These are phyloP conservation scores for Sipha flava DNA, from an alignment of 1,140 invertebrate genomes.

Conservation along the genomic window DNA sequence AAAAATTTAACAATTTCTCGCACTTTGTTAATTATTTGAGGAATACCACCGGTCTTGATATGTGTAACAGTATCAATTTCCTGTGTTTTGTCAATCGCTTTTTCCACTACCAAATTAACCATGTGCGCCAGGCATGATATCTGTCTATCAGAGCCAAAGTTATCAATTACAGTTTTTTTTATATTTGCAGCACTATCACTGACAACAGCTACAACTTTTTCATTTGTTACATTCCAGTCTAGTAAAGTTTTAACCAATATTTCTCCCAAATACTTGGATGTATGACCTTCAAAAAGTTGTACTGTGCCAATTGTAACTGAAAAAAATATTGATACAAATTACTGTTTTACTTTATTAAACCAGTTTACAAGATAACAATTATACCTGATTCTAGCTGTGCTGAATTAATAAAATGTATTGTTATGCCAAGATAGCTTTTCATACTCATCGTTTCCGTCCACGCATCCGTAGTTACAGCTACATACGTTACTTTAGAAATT, in stretches of 20 bases:
- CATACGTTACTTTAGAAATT: background rate
- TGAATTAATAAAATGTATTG: background rate
- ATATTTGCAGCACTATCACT: slow-evolving; percentile 45
- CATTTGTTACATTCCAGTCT: background rate
- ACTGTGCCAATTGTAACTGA: background rate
- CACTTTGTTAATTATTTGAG: slow-evolving; percentile 36
- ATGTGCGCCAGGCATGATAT: slow-evolving; percentile 45
- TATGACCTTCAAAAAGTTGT: background rate
- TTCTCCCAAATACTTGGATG: background rate
- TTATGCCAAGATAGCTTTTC: background rate
- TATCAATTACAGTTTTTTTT: slow-evolving; percentile 40
- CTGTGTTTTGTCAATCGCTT: slow-evolving; percentile 17
- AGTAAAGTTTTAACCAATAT: background rate
- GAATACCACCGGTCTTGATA: slow-evolving; percentile 15
- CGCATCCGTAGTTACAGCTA: background rate
- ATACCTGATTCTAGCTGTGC: background rate
- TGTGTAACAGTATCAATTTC: background rate
- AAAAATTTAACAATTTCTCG: slow-evolving; percentile 43
- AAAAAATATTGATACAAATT: background rate
- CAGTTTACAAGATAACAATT: background rate
- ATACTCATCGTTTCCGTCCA: background rate
- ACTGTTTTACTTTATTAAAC: background rate
- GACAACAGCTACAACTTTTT: slow-evolving; percentile 42
- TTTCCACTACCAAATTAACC: slow-evolving; percentile 43
- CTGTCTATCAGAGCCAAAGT: slow-evolving; percentile 42